Evolutionary conservation across 2,888 invertebrate species (phyloP).

Genomic region (Drosophila ochracea): DNA sequence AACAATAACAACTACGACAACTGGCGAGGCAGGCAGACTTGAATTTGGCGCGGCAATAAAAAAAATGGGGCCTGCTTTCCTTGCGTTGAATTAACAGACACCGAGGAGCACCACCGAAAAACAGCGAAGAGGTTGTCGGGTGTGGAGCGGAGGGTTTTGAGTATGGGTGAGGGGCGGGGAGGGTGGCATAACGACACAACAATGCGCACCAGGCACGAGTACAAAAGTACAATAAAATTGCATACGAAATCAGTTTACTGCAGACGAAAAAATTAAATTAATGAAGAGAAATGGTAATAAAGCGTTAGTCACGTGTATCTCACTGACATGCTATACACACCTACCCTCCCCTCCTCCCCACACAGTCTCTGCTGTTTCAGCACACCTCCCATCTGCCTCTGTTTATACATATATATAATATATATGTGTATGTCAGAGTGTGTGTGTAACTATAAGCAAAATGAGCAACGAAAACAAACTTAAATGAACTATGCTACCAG

Average conservation of each 20-base stretch:
- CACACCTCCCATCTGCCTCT: neutral
- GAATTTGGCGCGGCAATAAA: constrained; percentile 79
- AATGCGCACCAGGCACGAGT: constrained; percentile 80
- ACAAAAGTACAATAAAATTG: constrained; percentile 81
- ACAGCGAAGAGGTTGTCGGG: constrained; percentile 14
- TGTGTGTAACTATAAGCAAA: constrained; percentile 22
- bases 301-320: constrained; percentile 79
- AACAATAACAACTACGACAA: constrained; percentile 41
- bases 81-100: constrained; percentile 71
- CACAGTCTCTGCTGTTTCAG: neutral
- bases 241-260: constrained; percentile 81
- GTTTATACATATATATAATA: neutral
- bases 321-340: constrained; percentile 34
- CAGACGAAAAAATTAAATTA: constrained; percentile 80
- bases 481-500: constrained; percentile 40
- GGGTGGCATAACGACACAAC: constrained; percentile 71
- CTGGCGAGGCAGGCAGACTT: constrained; percentile 64
- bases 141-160: constrained; percentile 1
- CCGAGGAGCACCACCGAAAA: constrained; percentile 61
- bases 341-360: neutral
- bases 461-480: constrained; percentile 35
- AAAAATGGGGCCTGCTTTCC: constrained; percentile 62
- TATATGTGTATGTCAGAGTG: neutral
- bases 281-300: constrained; percentile 80
- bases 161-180: constrained; percentile 5